Percentiles rank a stretch among this genome's conserved stretches.
Evolutionary conservation across 2,888 invertebrate genomes (phyloP).

Genomic region (Xestia sexstrigata): DNA sequence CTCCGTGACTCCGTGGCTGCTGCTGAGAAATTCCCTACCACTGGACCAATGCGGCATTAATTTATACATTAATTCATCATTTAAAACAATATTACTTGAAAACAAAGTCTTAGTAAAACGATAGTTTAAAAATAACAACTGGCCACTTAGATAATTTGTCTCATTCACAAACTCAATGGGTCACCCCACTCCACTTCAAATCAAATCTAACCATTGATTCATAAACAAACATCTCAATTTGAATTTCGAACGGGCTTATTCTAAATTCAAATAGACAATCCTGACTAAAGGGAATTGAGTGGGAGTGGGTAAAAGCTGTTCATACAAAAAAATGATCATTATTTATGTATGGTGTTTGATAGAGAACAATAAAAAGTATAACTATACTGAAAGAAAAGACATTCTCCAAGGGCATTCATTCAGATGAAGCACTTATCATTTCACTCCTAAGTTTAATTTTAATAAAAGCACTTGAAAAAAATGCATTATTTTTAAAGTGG

Average conservation of each 20-base stretch:
- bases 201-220: conserved; percentile 77
- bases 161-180: conserved; percentile 37
- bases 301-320: background rate
- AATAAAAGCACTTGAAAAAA: background rate
- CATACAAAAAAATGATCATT: background rate
- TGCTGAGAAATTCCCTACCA: too few relatives aligned
- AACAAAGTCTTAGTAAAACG: background rate
- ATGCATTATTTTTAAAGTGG: background rate
- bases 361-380: background rate
- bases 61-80: background rate
- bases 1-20: too few relatives aligned
- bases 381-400: background rate
- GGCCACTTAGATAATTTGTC: conserved; percentile 28
- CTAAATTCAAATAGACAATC: conserved; percentile 84
- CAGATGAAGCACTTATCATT: background rate
- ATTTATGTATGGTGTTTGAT: background rate
- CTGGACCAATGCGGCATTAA: too few relatives aligned
- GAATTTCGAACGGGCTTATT: conserved; percentile 86
- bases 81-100: background rate
- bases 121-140: background rate
- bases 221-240: conserved; percentile 79
- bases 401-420: background rate
- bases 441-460: background rate
- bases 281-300: conserved; percentile 70
- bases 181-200: conserved; percentile 66